Evolutionary conservation across 1,140 invertebrate genomes (phyloP).

Genomic region (Drosophila lacertosa): DNA sequence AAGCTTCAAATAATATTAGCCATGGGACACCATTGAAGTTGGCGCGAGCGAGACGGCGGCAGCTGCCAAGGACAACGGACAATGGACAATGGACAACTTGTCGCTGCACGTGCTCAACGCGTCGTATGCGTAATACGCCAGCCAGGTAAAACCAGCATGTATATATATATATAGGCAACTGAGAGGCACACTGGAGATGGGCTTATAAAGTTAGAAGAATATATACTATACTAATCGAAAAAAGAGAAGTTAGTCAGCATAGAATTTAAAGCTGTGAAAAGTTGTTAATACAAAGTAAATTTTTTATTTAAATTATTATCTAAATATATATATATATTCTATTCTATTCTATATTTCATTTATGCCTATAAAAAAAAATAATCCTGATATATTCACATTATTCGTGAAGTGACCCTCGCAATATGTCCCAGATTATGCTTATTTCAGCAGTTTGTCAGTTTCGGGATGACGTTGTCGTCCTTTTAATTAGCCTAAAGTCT

Average conservation of each 20-base stretch:
- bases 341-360: no score
- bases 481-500: constrained; percentile 25
- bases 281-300: no score
- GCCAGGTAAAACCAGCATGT: constrained; percentile 9
- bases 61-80: neutral
- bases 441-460: neutral
- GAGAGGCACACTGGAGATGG: neutral
- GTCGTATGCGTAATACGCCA: constrained; percentile 59
- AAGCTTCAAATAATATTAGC: constrained; percentile 72
- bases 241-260: no score
- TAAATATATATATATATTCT: no score
- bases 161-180: neutral
- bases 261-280: no score
- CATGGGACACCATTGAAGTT: constrained; percentile 37
- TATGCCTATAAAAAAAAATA: no score
- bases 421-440: neutral
- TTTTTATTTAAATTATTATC: no score
- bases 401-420: constrained; percentile 5
- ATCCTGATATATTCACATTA: neutral
- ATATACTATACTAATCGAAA: neutral
- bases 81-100: constrained; percentile 32
- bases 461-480: constrained; percentile 22
- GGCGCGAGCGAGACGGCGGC: neutral
- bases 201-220: neutral
- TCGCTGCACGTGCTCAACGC: constrained; percentile 58